Base-by-base conservation (phyloP, 1,140 invertebrate genomes). In the Callitettix versicolor region DNA sequence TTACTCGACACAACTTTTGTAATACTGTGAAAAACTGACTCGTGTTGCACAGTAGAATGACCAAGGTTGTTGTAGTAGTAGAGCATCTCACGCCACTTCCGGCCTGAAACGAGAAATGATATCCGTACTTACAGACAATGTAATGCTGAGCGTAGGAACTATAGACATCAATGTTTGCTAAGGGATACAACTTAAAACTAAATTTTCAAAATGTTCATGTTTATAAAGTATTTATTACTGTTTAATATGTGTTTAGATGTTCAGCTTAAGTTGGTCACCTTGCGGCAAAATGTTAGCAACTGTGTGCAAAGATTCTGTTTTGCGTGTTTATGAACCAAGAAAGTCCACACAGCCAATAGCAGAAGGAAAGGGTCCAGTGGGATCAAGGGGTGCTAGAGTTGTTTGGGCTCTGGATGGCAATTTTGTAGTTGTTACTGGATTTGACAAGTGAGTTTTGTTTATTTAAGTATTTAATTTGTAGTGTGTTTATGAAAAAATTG, bases 181-280 rank as follows among this genome's bases (percentile, higher is more conserved):
- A n/a, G n/a, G n/a, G n/a, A n/a, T n/a, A n/a, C n/a, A n/a, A n/a
- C n/a, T n/a, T n/a, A n/a, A n/a, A n/a, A n/a, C n/a, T n/a, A n/a
- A n/a, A n/a, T n/a, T n/a, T n/a, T n/a, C n/a, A n/a, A n/a, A n/a
- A n/a, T n/a, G n/a, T 30, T 30, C 26, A 30, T 9, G 9, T 30
- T 30, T 9, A 30, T 9, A 30, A 30, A 4, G 26, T 4, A 30
- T 4, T 30, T 30, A 30, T 3, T 30, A 30, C 26, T 30, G n/a
- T n/a, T n/a, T n/a, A 30, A 30, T 4, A 30, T 30, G 26, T 30
- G 26, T 30, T 30, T 67, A 80, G 76, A 91, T 95, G 67, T 95
- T 94, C 59, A 85, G 86, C 56, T 76, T 91, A 46, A 84, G 86
- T 6, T 97, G 93, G 93, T 94, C 90, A 56, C 86, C 86, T 0